Conservation (phyloP, 2,113 vertebrate species). For the human (Homo sapiens) region DNA sequence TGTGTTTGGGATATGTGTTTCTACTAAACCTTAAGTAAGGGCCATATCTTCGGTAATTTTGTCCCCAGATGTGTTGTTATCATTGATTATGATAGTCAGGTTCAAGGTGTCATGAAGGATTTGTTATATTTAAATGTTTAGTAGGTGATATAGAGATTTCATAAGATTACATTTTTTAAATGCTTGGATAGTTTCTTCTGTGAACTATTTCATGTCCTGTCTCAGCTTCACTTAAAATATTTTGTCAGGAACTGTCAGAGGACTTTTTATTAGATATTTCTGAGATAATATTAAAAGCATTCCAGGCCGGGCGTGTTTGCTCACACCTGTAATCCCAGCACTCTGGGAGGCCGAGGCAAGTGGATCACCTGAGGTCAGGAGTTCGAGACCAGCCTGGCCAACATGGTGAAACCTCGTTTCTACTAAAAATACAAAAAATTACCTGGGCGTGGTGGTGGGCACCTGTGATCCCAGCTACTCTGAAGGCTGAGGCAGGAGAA, state of each 20-base stretch:
- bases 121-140: neutral
- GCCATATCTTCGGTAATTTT: constrained; percentile 5
- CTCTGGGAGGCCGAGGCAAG: neutral
- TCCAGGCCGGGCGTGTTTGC: neutral
- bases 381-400: neutral
- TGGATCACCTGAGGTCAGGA: neutral
- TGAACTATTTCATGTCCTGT: neutral
- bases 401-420: neutral
- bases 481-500: neutral
- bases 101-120: neutral
- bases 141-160: neutral
- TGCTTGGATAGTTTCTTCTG: constrained; percentile 6
- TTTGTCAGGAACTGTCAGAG: neutral
- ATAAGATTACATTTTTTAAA: neutral
- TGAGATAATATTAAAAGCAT: neutral
- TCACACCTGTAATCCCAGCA: neutral
- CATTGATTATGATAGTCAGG: neutral
- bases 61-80: constrained; percentile 17
- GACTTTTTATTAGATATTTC: neutral
- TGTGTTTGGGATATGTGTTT: neutral
- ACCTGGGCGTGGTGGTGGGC: neutral
- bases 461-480: neutral
- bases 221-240: neutral
- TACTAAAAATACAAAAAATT: neutral
- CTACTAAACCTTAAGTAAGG: neutral